Evolutionary conservation across 2,113 vertebrate species (phyloP).

Genomic region (Rallus limicola): DNA sequence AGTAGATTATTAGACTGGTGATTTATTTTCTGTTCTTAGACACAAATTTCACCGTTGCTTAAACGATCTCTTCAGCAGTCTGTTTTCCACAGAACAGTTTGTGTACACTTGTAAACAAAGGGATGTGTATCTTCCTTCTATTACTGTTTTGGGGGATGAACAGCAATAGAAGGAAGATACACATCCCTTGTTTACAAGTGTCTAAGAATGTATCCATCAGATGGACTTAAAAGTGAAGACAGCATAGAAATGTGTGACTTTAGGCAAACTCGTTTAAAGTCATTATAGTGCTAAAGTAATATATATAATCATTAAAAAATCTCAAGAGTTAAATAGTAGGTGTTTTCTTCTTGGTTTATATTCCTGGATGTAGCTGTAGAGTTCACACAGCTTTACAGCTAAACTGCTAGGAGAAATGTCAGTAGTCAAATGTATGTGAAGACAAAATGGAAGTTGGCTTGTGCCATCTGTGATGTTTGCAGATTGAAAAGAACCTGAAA

Average conservation of each 20-base stretch:
- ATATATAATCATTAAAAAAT: not conserved
- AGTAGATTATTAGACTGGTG: not conserved
- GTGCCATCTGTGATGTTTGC: constrained; percentile 8
- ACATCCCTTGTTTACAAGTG: no score
- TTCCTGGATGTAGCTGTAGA: not conserved
- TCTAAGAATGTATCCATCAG: no score
- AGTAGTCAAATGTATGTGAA: not conserved
- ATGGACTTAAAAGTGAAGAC: no score
- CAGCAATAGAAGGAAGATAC: no score
- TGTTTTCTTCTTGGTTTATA: not conserved
- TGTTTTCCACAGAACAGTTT: not conserved
- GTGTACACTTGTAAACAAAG: not conserved
- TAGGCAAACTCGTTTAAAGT: not conserved
- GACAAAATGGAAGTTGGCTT: not conserved
- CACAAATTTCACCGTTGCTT: not conserved
- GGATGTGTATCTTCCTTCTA: not conserved
- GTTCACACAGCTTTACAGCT: not conserved
- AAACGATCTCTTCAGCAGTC: not conserved
- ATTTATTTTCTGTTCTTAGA: not conserved
- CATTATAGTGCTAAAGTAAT: not conserved
- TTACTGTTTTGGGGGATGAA: not conserved
- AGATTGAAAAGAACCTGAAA: constrained; percentile 96
- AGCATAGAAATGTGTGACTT: not conserved
- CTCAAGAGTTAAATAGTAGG: not conserved
- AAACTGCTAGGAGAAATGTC: not conserved